Evolutionary conservation across 1,140 invertebrate genomes (phyloP), one percentile per base, ranked within the genome.

Genomic region (Drosophila nasuta): DNA sequence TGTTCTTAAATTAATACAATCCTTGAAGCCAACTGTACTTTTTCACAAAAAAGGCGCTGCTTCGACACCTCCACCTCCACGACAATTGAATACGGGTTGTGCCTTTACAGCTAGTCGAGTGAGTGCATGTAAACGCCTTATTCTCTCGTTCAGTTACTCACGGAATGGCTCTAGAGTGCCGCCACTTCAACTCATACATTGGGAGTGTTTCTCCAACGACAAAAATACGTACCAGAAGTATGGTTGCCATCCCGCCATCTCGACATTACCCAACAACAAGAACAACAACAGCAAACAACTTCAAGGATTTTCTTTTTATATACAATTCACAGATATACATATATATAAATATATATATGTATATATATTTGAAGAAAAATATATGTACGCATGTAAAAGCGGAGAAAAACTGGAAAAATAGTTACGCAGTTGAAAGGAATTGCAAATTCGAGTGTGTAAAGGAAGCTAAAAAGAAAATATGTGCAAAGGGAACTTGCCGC

Each of bases 351-450:
- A 58, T 46, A 30, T 25, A 59, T 35, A 46, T 1, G 13, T 10
- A 8, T 11, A 60, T 51, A 64, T 25, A 28, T 15, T 51, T 25
- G 5, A 25, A 62, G 30, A 62, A 33, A 20, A 45, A 62, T 35
- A 25, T 41, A 46, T 28, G 35, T 38, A 10, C 35, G 51, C 35
- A 35, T 13, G 11, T 13, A 48, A 30, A 59, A 33, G 65, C 30
- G 33, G 43, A 64, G 59, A 77, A 63, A 74, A 77, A 70, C 13
- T 65, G 56, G 17, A 70, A 69, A 77, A 74, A 68, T 69, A 62
- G 46, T 48, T 48, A 64, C 58, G 43, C 58, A 68, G 51, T 41
- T 48, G 49, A 71, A 71, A 64, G 65, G 57, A 59, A 73, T 54
- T 33, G 65, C 57, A 52, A 78, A 77, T 75, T 59, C 60, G 60